These are phyloP conservation scores for Canis aureus DNA, from an alignment of 2,113 vertebrate genomes.

Conservation along the genomic window DNA sequence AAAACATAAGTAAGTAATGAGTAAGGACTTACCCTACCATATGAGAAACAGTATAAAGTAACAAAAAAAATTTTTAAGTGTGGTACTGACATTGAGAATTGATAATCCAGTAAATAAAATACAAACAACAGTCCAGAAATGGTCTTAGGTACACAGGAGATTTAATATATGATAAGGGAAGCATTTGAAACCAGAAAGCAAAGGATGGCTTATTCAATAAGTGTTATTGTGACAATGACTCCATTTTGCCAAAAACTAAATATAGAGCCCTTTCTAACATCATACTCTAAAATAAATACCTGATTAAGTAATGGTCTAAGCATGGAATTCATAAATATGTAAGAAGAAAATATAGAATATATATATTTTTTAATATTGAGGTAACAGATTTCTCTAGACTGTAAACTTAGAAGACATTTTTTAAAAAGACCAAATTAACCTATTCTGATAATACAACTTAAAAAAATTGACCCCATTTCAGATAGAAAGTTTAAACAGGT, in stretches of 20 bases:
- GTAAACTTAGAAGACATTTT: not conserved
- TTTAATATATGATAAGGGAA: slow-evolving; percentile 16
- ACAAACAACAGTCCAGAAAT: not conserved
- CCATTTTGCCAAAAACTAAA: slow-evolving; percentile 38
- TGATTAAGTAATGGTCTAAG: slow-evolving; percentile 2
- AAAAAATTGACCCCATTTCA: not conserved
- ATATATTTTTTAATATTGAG: not conserved
- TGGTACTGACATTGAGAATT: not conserved
- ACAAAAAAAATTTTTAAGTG: not conserved
- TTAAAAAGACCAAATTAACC: not conserved
- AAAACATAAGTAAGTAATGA: slow-evolving; percentile 13
- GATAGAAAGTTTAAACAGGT: not conserved
- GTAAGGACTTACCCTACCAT: not conserved
- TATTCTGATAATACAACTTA: not conserved
- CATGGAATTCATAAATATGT: not conserved
- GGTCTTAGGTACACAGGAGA: not conserved
- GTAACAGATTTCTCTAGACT: slow-evolving; percentile 11
- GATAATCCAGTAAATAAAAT: not conserved
- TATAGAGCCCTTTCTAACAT: not conserved
- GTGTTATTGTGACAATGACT: not conserved
- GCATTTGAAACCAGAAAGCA: slow-evolving; percentile 21
- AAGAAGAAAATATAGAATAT: slow-evolving; percentile 33
- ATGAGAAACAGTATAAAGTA: not conserved
- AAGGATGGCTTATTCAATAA: slow-evolving; percentile 23
- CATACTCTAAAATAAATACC: slow-evolving; percentile 14